Conservation (phyloP, 2,797 vertebrate genomes). For the Iguana delicatissima region DNA sequence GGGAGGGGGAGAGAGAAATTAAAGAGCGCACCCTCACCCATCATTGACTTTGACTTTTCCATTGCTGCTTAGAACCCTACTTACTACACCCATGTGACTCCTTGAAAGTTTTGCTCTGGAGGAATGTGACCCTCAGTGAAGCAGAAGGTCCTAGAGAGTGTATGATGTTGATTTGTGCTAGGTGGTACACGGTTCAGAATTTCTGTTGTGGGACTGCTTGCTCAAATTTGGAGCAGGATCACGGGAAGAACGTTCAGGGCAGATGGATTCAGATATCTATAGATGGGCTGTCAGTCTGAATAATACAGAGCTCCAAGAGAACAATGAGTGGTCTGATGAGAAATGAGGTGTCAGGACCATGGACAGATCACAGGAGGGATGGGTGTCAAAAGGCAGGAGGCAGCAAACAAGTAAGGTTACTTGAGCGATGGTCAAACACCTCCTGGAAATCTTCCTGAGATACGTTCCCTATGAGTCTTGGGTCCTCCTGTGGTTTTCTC, state of each 20-base stretch:
- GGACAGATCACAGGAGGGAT: slow-evolving; percentile 32
- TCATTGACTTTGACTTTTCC: too few species aligned
- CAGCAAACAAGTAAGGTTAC: not conserved
- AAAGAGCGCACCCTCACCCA: too few species aligned
- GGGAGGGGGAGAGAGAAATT: too few species aligned
- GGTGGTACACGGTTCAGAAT: not conserved
- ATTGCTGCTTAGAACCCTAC: too few species aligned
- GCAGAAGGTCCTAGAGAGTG: too few species aligned
- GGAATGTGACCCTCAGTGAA: too few species aligned
- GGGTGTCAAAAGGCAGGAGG: not conserved
- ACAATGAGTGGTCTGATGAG: not conserved
- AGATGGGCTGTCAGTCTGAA: not conserved
- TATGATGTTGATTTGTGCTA: too few species aligned
- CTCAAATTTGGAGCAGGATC: not conserved
- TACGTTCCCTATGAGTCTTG: not conserved
- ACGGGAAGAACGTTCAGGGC: not conserved
- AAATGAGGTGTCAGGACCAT: slow-evolving; percentile 31
- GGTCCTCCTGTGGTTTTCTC: not conserved
- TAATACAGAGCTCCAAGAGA: not conserved
- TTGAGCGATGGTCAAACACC: not conserved
- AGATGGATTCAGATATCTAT: not conserved
- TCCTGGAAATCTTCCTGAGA: not conserved
- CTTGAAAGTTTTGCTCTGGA: too few species aligned
- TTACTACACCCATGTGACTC: too few species aligned
- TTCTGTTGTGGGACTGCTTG: not conserved